phyloP scores from a whole-genome alignment of 2,113 vertebrate species.

The Illadopsis cleaveri region DNA sequence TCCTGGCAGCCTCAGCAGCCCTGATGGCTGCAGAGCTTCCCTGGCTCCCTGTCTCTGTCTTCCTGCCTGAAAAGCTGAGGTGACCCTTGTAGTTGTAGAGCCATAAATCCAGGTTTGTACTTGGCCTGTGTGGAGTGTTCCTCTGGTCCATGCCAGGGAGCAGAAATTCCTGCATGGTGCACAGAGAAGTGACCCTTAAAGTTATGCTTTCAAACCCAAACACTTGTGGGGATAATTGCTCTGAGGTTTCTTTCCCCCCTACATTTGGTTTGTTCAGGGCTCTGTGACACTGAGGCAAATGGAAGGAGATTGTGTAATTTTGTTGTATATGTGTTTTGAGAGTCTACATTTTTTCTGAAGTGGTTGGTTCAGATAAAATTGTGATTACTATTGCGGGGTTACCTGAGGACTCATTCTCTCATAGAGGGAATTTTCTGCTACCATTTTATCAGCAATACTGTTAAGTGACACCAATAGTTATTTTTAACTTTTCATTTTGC shows the following conservation, averaged over 20 bases:
- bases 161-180: background rate
- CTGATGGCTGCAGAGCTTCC: background rate
- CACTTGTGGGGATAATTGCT: background rate
- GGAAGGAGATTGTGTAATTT: background rate
- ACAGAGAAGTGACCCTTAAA: slow-evolving; percentile 5
- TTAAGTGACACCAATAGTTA: background rate
- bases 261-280: background rate
- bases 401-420: background rate
- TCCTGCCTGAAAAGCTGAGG: background rate
- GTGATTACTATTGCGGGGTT: background rate
- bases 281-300: background rate
- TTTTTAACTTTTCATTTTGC: background rate
- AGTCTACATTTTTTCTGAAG: background rate
- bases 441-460: background rate
- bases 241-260: background rate
- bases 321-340: background rate
- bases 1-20: background rate
- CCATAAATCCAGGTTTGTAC: background rate
- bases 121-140: background rate
- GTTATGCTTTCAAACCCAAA: background rate
- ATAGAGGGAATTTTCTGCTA: background rate
- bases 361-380: background rate
- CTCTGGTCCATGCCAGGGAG: background rate
- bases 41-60: background rate
- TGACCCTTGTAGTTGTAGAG: background rate